These are phyloP conservation scores for Auanema freiburgensis DNA, from an alignment of 2,888 invertebrate genomes.

Conservation along the genomic window DNA sequence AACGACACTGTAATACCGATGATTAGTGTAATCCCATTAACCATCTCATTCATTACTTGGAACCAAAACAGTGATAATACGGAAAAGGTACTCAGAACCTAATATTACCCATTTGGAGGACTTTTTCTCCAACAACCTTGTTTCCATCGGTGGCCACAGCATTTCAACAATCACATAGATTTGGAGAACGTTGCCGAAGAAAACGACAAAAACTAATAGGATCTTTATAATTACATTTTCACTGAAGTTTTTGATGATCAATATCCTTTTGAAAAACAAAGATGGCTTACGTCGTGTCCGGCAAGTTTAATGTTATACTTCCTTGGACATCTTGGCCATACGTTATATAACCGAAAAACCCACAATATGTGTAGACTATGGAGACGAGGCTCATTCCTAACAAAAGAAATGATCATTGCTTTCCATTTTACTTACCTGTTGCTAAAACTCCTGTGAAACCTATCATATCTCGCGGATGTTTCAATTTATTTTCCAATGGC, in stretches of 20 bases:
- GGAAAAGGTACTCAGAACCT: not conserved
- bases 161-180: constrained; percentile 90
- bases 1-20: constrained; percentile 35
- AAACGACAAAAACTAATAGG: constrained; percentile 46
- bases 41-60: not conserved
- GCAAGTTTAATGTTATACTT: constrained; percentile 84
- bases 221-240: constrained; percentile 38
- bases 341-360: constrained; percentile 88
- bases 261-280: not conserved
- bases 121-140: not conserved
- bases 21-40: not conserved
- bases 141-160: constrained; percentile 77
- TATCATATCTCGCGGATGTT: constrained; percentile 80
- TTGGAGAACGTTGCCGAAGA: constrained; percentile 73
- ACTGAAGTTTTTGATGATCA: constrained; percentile 20
- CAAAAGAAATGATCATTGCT: not conserved
- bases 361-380: constrained; percentile 78
- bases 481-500: constrained; percentile 89
- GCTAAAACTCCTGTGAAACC: constrained; percentile 83
- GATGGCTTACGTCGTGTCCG: constrained; percentile 64
- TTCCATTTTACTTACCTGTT: constrained; percentile 66
- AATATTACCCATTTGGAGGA: not conserved
- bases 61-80: not conserved
- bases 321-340: constrained; percentile 80
- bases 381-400: constrained; percentile 81